Evolutionary conservation across 2,888 invertebrate species (phyloP).

Genomic region (Nomada ferruginata): DNA sequence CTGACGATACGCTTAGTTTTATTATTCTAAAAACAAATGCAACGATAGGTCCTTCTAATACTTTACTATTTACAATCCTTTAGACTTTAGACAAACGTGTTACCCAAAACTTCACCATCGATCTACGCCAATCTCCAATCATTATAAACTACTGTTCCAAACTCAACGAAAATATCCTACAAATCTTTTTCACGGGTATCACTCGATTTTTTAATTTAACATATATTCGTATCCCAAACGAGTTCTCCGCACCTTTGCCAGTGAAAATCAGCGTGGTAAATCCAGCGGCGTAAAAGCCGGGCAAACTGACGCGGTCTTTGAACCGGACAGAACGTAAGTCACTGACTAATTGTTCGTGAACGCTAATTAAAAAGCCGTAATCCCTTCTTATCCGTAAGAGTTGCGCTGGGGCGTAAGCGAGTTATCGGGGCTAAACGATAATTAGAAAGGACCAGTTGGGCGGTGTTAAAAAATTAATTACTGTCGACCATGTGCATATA

Average conservation of each 20-base stretch:
- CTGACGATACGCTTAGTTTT: too few species aligned
- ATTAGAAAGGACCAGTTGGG: conserved; percentile 15
- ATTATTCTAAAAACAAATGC: too few species aligned
- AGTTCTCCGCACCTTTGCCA: background rate
- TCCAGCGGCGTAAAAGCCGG: background rate
- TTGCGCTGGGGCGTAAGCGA: background rate
- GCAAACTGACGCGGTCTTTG: background rate
- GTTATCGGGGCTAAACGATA: conserved; percentile 21
- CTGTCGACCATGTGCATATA: background rate
- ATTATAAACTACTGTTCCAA: background rate
- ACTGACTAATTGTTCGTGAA: conserved; percentile 12
- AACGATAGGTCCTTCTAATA: too few species aligned
- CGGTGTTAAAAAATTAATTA: conserved; percentile 47
- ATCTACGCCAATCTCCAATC: background rate
- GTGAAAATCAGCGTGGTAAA: background rate
- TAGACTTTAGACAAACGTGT: background rate
- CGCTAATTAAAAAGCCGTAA: conserved; percentile 31
- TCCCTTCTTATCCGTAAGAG: background rate
- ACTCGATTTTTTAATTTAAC: too few species aligned
- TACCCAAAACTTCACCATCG: background rate
- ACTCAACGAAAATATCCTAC: too few species aligned
- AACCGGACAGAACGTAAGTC: background rate
- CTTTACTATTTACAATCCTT: too few species aligned
- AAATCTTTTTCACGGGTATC: too few species aligned
- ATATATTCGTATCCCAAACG: background rate